Percentiles rank a stretch among this genome's conserved stretches.
Conservation (phyloP, 2,113 vertebrate species). For the Glaucidium brasilianum region DNA sequence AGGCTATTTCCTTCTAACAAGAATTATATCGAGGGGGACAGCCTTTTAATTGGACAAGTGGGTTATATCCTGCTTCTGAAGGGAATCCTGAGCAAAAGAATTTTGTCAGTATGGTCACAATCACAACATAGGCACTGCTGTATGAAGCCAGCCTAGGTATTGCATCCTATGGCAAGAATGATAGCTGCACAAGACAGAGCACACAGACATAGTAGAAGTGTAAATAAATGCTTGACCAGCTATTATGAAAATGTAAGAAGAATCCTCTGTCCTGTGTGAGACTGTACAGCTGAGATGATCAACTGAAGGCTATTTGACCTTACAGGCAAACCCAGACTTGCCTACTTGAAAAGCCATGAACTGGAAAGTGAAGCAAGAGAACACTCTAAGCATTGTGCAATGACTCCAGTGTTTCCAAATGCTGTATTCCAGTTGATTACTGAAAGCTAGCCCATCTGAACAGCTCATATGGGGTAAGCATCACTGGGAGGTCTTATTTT, state of each 20-base stretch:
- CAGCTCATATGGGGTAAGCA: neutral
- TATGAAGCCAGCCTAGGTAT: neutral
- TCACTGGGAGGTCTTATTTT: neutral
- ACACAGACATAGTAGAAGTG: accelerated
- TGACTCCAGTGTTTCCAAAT: neutral
- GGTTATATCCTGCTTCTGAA: neutral
- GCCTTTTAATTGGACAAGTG: neutral
- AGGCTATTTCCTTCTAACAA: neutral
- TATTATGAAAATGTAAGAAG: neutral
- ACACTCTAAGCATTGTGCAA: neutral
- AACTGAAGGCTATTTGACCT: neutral
- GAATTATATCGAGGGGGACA: neutral
- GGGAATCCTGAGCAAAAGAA: neutral
- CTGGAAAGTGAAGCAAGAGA: neutral
- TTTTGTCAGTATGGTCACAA: neutral
- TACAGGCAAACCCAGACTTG: neutral
- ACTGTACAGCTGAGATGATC: neutral
- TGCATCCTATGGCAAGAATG: neutral
- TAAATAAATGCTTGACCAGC: neutral
- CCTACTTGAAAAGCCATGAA: neutral
- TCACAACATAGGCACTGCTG: neutral
- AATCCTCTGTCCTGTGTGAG: neutral
- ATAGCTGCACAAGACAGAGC: neutral
- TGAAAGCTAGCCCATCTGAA: neutral
- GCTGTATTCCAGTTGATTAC: neutral